These are phyloP conservation scores for Drosophila mayaguana DNA, from an alignment of 2,888 invertebrate species.

Conservation along the genomic window DNA sequence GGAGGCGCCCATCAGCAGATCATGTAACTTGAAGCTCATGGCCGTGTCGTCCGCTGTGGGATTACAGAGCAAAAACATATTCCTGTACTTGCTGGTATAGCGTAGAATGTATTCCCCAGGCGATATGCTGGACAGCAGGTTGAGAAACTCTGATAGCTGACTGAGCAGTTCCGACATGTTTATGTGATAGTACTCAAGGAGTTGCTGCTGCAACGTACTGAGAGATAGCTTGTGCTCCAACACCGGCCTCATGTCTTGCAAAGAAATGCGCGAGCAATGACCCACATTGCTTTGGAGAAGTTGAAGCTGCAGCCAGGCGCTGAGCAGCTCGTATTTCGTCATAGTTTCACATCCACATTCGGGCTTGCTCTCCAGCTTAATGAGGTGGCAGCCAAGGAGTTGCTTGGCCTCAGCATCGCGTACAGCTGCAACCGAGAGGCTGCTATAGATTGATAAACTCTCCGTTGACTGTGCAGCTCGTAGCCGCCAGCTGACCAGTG, in stretches of 20 bases:
- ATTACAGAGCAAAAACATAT: slow-evolving; percentile 77
- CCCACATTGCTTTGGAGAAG: slow-evolving; percentile 51
- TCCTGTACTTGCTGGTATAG: slow-evolving; percentile 67
- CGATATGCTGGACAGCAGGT: slow-evolving; percentile 61
- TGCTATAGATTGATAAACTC: slow-evolving; percentile 54
- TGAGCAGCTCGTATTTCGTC: slow-evolving; percentile 77
- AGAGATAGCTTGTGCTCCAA: slow-evolving; percentile 67
- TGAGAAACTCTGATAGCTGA: slow-evolving; percentile 72
- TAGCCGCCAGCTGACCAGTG: slow-evolving; percentile 68
- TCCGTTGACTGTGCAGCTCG: neutral
- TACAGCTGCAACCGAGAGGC: slow-evolving; percentile 54
- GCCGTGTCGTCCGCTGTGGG: slow-evolving; percentile 53
- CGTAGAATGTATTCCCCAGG: slow-evolving; percentile 77
- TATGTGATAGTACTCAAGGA: slow-evolving; percentile 63
- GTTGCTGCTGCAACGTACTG: slow-evolving; percentile 63
- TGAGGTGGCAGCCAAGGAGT: slow-evolving; percentile 53
- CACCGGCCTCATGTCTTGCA: slow-evolving; percentile 58
- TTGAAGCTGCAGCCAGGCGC: slow-evolving; percentile 78
- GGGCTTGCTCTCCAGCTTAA: slow-evolving; percentile 82
- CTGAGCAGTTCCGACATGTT: slow-evolving; percentile 62
- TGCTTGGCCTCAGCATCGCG: slow-evolving; percentile 25
- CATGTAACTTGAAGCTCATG: slow-evolving; percentile 64
- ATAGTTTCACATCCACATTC: slow-evolving; percentile 81
- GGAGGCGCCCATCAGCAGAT: slow-evolving; percentile 47
- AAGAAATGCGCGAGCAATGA: slow-evolving; percentile 68